These are phyloP conservation scores for Prunella fulvescens DNA, from an alignment of 2,113 vertebrate species.

Conservation along the genomic window DNA sequence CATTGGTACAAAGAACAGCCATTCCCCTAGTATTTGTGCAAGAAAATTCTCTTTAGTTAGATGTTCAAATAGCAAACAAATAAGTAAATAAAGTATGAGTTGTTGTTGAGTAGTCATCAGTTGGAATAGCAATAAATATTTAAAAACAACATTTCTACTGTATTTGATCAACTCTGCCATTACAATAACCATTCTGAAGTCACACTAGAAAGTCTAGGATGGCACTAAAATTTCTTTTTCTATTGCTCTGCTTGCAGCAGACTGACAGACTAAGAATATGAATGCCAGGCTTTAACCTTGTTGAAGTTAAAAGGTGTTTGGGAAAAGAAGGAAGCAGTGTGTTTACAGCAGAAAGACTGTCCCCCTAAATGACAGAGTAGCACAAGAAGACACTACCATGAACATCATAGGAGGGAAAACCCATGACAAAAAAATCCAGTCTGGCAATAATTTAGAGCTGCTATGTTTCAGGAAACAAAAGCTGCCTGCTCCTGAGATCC, in stretches of 20 bases:
- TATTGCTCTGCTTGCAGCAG: neutral
- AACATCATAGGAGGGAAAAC: neutral
- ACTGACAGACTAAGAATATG: neutral
- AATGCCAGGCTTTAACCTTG: neutral
- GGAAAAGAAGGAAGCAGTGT: neutral
- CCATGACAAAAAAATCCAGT: fast-evolving
- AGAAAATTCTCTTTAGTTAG: neutral
- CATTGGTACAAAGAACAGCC: neutral
- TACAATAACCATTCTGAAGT: neutral
- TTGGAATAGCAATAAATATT: neutral
- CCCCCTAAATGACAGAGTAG: neutral
- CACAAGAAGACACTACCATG: neutral
- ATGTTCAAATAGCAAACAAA: neutral
- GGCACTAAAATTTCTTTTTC: neutral
- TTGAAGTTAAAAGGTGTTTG: neutral
- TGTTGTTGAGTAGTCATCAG: neutral
- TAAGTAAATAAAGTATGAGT: neutral
- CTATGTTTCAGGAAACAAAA: neutral
- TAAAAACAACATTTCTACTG: neutral
- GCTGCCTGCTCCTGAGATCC: neutral
- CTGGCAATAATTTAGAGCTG: neutral
- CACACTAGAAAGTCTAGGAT: neutral
- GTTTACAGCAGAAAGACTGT: neutral
- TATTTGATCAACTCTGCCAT: neutral
- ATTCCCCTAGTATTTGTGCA: neutral